Conservation (phyloP, 1,140 invertebrate species). For the Drosophila parabipectinata region DNA sequence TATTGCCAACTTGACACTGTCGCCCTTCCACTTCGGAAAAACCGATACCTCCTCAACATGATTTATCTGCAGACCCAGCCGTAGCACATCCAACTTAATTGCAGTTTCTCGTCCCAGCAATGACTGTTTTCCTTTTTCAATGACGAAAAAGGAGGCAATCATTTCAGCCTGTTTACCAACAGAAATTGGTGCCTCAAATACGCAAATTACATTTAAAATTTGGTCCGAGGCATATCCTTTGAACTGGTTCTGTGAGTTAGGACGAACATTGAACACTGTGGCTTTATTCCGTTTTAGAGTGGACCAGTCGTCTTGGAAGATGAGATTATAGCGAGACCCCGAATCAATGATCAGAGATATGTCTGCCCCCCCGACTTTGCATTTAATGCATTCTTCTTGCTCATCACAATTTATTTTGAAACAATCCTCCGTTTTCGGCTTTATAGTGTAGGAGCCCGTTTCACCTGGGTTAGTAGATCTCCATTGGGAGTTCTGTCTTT, state of each 20-base stretch:
- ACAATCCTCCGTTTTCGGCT: background rate
- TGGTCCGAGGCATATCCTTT: too few relatives aligned
- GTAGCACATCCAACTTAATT: background rate
- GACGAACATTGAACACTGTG: background rate
- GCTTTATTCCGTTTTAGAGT: constrained; percentile 2
- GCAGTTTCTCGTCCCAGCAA: background rate
- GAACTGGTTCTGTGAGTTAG: too few relatives aligned
- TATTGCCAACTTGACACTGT: background rate
- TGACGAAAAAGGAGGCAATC: background rate
- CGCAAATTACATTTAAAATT: too few relatives aligned
- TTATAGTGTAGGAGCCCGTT: too few relatives aligned
- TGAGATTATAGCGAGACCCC: constrained; percentile 4
- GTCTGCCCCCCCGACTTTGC: background rate
- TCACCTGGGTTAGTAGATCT: too few relatives aligned
- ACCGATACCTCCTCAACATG: background rate
- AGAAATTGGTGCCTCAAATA: too few relatives aligned
- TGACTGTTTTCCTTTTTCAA: background rate
- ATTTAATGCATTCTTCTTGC: background rate
- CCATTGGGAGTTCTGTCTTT: too few relatives aligned
- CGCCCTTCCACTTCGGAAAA: background rate
- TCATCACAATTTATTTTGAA: background rate
- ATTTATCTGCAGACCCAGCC: background rate
- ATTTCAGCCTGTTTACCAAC: too few relatives aligned
- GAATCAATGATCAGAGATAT: constrained; percentile 1
- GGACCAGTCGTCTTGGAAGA: constrained; percentile 3